Evolutionary conservation across 2,888 invertebrate species (phyloP).

Genomic region (Macaria notata): DNA sequence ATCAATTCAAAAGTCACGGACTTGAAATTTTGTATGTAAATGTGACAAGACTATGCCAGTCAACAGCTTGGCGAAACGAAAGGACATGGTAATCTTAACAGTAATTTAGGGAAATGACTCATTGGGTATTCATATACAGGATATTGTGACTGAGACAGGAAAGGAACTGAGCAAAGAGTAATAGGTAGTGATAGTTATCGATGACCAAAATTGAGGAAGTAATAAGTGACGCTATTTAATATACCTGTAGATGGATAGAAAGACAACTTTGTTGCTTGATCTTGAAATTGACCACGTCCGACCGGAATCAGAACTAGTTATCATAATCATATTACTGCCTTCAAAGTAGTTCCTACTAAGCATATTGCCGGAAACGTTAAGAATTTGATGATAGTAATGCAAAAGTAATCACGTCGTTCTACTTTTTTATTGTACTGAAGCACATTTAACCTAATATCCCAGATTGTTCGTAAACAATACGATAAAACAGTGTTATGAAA

Average conservation of each 20-base stretch:
- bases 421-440: conserved; percentile 4
- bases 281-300: conserved; percentile 5
- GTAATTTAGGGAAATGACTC: conserved; percentile 10
- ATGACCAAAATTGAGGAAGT: conserved; percentile 12
- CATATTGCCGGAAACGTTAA: conserved; percentile 1
- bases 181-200: conserved; percentile 6
- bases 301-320: neutral
- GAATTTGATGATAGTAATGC: conserved; percentile 9
- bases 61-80: conserved; percentile 8
- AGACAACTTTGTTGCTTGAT: neutral
- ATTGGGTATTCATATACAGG: conserved; percentile 9
- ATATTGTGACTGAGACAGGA: conserved; percentile 7
- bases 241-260: neutral
- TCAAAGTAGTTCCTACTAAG: neutral
- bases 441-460: conserved; percentile 15
- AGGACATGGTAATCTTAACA: conserved; percentile 4
- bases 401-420: conserved; percentile 2
- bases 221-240: conserved; percentile 5
- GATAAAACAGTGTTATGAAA: conserved; percentile 16
- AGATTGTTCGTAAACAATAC: conserved; percentile 14
- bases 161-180: conserved; percentile 17
- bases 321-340: no score
- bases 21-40: conserved; percentile 4
- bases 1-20: conserved; percentile 11
- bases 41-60: neutral